phyloP scores from a whole-genome alignment of 2,113 vertebrate genomes.

The Oryzias javanicus region DNA sequence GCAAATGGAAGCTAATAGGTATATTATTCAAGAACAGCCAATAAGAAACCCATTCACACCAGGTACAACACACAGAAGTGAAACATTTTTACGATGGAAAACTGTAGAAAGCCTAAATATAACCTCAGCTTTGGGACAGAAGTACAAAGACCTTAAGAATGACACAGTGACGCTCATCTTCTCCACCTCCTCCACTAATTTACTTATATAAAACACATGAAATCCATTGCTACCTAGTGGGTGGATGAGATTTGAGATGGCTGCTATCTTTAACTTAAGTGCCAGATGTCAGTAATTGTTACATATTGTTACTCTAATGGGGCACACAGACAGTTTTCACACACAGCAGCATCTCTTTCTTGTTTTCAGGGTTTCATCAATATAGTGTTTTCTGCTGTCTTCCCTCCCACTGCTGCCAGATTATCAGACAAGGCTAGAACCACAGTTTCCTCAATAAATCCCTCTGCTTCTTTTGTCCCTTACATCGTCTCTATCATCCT shows the following conservation, averaged over 20 bases:
- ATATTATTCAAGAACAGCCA: neutral
- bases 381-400: slow-evolving; percentile 59
- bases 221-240: neutral
- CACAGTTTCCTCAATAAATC: slow-evolving; percentile 50
- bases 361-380: slow-evolving; percentile 54
- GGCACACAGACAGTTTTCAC: slow-evolving; percentile 6
- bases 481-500: slow-evolving; percentile 25
- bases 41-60: neutral
- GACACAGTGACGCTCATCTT: neutral
- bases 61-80: neutral
- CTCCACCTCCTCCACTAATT: neutral
- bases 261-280: neutral
- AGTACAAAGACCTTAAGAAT: neutral
- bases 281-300: neutral
- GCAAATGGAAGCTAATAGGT: neutral
- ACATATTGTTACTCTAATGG: neutral
- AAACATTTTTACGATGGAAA: neutral
- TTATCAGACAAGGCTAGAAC: slow-evolving; percentile 53
- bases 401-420: slow-evolving; percentile 50
- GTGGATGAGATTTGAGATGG: neutral
- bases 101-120: neutral
- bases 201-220: neutral
- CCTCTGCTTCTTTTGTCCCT: slow-evolving; percentile 31
- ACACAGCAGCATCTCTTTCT: slow-evolving; percentile 18
- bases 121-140: neutral